Percentiles rank a stretch among this genome's conserved stretches.
phyloP scores from a whole-genome alignment of 2,113 vertebrate genomes.

The Pluvialis apricaria region DNA sequence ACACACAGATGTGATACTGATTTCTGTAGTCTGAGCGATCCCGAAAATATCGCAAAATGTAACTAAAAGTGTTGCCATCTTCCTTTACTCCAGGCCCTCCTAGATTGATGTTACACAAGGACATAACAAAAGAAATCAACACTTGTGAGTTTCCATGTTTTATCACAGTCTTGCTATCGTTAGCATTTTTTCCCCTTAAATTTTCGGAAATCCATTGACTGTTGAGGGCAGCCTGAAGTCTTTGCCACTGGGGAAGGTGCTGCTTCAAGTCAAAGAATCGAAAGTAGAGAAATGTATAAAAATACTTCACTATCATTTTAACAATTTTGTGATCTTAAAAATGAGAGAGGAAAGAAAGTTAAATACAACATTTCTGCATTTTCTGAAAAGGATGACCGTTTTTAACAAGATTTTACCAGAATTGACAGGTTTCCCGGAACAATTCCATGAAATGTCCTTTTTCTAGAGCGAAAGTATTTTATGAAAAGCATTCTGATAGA shows the following conservation, averaged over 20 bases:
- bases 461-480: neutral
- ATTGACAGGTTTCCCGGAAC: neutral
- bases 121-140: fast-evolving
- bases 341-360: neutral
- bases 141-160: fast-evolving
- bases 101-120: neutral
- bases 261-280: neutral
- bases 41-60: neutral
- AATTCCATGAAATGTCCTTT: neutral
- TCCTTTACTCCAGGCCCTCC: neutral
- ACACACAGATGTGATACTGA: fast-evolving
- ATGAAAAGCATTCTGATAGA: neutral
- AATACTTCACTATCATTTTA: neutral
- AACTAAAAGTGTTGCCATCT: neutral
- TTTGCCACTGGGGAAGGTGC: fast-evolving
- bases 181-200: fast-evolving
- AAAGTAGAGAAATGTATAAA: neutral
- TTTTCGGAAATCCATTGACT: fast-evolving
- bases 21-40: neutral
- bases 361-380: neutral
- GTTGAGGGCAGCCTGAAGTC: neutral
- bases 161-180: fast-evolving
- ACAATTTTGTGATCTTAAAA: neutral
- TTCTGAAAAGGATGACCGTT: neutral
- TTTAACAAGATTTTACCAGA: neutral